phyloP scores from a whole-genome alignment of 2,797 vertebrate species.

The Petrocephalus sullivani region DNA sequence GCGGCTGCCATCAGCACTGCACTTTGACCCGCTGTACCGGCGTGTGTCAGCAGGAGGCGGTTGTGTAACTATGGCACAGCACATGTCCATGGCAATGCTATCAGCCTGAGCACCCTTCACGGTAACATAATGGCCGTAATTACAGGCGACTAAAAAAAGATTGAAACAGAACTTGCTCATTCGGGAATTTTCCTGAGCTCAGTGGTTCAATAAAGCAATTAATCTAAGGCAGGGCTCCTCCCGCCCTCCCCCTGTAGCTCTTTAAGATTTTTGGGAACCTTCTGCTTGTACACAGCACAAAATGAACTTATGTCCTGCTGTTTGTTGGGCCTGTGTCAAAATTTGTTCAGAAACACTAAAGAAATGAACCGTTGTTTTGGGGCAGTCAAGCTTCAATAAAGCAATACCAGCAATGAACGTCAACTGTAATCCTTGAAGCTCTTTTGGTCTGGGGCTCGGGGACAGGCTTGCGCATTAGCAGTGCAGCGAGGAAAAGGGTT shows the following conservation, averaged over 20 bases:
- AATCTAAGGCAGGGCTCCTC: background rate
- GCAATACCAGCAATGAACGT: background rate
- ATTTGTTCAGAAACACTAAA: background rate
- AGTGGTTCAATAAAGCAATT: background rate
- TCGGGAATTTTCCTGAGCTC: background rate
- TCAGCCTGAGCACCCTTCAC: background rate
- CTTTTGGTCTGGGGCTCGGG: background rate
- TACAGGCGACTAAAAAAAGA: background rate
- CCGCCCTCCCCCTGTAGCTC: background rate
- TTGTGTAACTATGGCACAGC: background rate
- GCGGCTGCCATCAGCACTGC: background rate
- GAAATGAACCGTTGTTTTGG: background rate
- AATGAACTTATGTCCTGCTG: background rate
- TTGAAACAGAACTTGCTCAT: background rate
- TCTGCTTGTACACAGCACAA: background rate
- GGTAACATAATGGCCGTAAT: background rate
- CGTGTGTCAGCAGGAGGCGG: background rate
- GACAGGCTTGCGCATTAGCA: background rate
- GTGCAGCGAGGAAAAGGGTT: background rate
- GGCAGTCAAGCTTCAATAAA: background rate
- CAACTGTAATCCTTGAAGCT: background rate
- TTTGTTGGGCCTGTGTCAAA: background rate
- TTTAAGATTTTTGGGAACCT: background rate
- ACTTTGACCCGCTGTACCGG: background rate
- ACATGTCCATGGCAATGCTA: background rate